A percentile compares a stretch with the other conserved stretches of the same genome.
Evolutionary conservation across 1,140 invertebrate species (phyloP).

Genomic region (Pararge aegeria): DNA sequence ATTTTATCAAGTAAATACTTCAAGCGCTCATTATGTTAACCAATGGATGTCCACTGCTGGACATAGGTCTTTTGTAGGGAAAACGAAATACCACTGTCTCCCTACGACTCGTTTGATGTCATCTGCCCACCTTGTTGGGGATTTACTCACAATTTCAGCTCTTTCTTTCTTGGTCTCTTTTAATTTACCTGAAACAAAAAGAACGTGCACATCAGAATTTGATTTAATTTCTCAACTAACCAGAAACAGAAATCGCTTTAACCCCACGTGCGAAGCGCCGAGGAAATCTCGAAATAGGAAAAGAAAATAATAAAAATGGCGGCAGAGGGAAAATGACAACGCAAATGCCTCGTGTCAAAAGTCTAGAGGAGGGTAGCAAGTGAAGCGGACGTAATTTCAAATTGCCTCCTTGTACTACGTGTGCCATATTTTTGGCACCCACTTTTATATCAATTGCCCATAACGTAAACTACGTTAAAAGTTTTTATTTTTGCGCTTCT

Average conservation of each 20-base stretch:
- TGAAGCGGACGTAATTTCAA: slow-evolving; percentile 59
- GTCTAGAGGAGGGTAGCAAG: slow-evolving; percentile 39
- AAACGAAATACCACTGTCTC: too few species aligned
- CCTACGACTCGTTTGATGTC: too few species aligned
- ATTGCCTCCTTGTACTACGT: slow-evolving; percentile 47
- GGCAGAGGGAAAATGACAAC: slow-evolving; percentile 47
- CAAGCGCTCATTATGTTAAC: too few species aligned
- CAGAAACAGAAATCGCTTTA: slow-evolving; percentile 21
- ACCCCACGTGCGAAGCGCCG: slow-evolving; percentile 7
- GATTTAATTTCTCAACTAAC: neutral
- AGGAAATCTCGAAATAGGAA: slow-evolving; percentile 34
- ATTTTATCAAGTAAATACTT: too few species aligned
- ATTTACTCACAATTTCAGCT: too few species aligned
- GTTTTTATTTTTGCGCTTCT: slow-evolving; percentile 1
- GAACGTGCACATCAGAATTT: too few species aligned
- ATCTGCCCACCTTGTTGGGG: too few species aligned
- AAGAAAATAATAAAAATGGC: slow-evolving; percentile 41
- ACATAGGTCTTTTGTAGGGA: too few species aligned
- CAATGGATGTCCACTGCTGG: too few species aligned
- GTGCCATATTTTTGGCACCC: slow-evolving; percentile 44
- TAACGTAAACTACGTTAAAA: slow-evolving; percentile 21
- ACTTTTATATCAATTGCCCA: slow-evolving; percentile 51
- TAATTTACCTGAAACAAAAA: slow-evolving; percentile 9
- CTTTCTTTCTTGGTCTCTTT: neutral
- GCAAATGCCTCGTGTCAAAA: slow-evolving; percentile 48